phyloP scores from a whole-genome alignment of 1,140 invertebrate species.

The Habropoda laboriosa region DNA sequence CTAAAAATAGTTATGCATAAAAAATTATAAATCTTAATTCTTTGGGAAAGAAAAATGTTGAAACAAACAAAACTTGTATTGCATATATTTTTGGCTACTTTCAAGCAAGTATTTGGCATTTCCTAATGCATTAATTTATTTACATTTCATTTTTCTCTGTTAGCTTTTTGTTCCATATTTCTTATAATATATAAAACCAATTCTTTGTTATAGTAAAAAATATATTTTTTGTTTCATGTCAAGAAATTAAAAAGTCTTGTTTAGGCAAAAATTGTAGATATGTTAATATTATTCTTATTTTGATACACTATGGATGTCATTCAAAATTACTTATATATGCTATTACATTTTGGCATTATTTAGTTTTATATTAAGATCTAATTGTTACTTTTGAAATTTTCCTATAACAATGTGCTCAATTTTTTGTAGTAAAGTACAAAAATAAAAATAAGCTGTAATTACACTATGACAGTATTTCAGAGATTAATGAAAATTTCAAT shows the following conservation, averaged over 20 bases:
- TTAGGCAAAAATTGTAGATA: constrained; percentile 60
- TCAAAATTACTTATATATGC: constrained; percentile 23
- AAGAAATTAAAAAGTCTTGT: constrained; percentile 46
- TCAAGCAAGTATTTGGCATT: constrained; percentile 23
- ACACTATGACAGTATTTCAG: constrained; percentile 31
- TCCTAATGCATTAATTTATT: constrained; percentile 17
- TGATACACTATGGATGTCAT: constrained; percentile 38
- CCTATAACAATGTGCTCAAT: constrained; percentile 26
- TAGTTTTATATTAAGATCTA: constrained; percentile 17
- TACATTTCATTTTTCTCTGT: constrained; percentile 19
- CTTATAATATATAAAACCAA: constrained; percentile 24
- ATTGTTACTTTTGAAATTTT: constrained; percentile 17
- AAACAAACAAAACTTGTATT: constrained; percentile 31
- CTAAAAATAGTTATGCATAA: constrained; percentile 70
- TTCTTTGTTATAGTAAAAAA: constrained; percentile 50
- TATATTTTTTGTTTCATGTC: constrained; percentile 44
- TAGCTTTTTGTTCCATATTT: constrained; percentile 6
- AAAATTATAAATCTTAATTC: constrained; percentile 63
- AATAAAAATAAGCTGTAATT: constrained; percentile 60
- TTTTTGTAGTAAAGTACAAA: constrained; percentile 63
- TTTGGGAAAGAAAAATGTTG: constrained; percentile 42
- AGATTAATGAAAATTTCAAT: constrained; percentile 53
- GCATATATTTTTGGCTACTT: constrained; percentile 45
- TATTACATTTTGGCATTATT: constrained; percentile 26
- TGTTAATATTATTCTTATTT: constrained; percentile 48